Percentiles rank a stretch among this genome's conserved stretches.
These are phyloP conservation scores for Archocentrus centrarchus DNA, from an alignment of 2,113 vertebrate species.

Conservation along the genomic window DNA sequence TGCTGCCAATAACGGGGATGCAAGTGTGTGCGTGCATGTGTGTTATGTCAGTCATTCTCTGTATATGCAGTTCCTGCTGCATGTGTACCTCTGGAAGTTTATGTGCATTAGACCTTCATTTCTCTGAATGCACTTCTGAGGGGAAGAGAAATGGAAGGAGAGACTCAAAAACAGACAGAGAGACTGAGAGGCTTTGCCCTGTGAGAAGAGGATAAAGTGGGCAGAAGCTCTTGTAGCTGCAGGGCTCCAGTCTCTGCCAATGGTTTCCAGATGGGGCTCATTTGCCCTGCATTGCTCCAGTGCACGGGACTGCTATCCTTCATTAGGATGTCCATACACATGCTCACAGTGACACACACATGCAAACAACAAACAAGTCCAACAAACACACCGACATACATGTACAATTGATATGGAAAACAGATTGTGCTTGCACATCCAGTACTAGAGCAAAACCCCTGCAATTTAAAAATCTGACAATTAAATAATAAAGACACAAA, in stretches of 20 bases:
- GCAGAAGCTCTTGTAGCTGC: slow-evolving; percentile 77
- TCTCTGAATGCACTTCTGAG: slow-evolving; percentile 18
- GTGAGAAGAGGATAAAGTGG: slow-evolving; percentile 64
- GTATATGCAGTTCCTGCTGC: slow-evolving; percentile 38
- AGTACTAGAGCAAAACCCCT: neutral
- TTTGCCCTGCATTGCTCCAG: slow-evolving; percentile 82
- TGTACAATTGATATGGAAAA: neutral
- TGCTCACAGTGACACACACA: neutral
- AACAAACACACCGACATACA: slow-evolving; percentile 9
- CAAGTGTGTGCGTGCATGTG: slow-evolving; percentile 16
- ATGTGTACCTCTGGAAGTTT: slow-evolving; percentile 42
- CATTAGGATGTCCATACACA: slow-evolving; percentile 48
- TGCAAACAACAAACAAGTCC: neutral
- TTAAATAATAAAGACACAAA: no score
- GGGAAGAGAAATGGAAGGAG: slow-evolving; percentile 28
- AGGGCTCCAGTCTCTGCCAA: slow-evolving; percentile 85
- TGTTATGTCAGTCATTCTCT: slow-evolving; percentile 56
- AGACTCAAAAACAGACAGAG: slow-evolving; percentile 10
- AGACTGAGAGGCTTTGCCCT: slow-evolving; percentile 52
- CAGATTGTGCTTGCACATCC: neutral
- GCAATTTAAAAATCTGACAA: neutral
- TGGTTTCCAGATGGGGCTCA: slow-evolving; percentile 94
- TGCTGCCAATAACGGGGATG: slow-evolving; percentile 67
- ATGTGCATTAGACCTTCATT: slow-evolving; percentile 35
- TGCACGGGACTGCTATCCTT: slow-evolving; percentile 78